Percentiles rank a stretch among this genome's conserved stretches.
These are phyloP conservation scores for Anguilla megastoma DNA, from an alignment of 2,797 vertebrate genomes.

Conservation along the genomic window DNA sequence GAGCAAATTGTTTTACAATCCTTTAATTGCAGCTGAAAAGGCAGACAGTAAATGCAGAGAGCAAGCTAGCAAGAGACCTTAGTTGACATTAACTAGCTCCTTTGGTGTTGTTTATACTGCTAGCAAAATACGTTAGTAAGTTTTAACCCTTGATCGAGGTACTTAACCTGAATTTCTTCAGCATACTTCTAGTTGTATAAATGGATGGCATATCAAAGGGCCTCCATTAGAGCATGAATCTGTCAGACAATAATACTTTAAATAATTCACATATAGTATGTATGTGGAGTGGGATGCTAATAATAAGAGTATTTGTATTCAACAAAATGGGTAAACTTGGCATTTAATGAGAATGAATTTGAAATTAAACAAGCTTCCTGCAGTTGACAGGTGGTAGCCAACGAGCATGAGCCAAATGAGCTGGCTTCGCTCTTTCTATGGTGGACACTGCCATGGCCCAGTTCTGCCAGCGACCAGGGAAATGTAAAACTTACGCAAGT, in stretches of 20 bases:
- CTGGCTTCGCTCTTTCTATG: neutral
- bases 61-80: too few species aligned
- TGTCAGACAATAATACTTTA: neutral
- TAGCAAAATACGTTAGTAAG: neutral
- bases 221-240: neutral
- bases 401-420: slow-evolving; percentile 3
- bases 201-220: neutral
- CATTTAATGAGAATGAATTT: slow-evolving; percentile 25
- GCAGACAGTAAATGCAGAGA: too few species aligned
- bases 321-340: slow-evolving; percentile 14
- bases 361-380: neutral
- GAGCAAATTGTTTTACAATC: neutral
- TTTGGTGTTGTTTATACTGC: too few species aligned
- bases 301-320: slow-evolving; percentile 21
- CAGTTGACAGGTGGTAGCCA: slow-evolving; percentile 19
- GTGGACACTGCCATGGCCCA: neutral
- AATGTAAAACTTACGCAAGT: neutral
- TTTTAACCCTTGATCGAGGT: neutral
- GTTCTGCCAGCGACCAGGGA: neutral
- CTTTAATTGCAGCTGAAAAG: neutral
- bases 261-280: neutral
- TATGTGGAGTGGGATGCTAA: neutral
- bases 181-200: neutral
- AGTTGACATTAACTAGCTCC: too few species aligned
- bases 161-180: neutral